Percentiles rank a stretch among this genome's conserved stretches.
Evolutionary conservation across 1,140 invertebrate genomes (phyloP).

Genomic region (Laupala kohalensis): DNA sequence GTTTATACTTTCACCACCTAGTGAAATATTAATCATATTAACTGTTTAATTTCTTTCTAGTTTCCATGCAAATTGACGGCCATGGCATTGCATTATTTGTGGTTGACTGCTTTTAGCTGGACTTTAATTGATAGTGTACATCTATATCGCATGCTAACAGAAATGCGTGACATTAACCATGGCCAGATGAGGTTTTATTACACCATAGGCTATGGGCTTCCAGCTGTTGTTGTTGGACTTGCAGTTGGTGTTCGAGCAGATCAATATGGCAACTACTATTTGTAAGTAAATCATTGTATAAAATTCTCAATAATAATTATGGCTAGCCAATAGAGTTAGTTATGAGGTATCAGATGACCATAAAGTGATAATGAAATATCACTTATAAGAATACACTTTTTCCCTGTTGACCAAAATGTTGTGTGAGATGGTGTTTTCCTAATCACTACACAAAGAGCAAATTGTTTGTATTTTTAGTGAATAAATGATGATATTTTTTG

Average conservation of each 20-base stretch:
- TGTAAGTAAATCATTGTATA: conserved; percentile 49
- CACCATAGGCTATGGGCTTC: conserved; percentile 87
- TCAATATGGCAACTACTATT: conserved; percentile 85
- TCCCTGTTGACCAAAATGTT: no score
- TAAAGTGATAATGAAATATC: background rate
- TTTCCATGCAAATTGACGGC: conserved; percentile 81
- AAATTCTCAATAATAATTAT: no score
- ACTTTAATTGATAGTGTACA: conserved; percentile 83
- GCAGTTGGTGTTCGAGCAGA: conserved; percentile 87
- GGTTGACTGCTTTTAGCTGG: conserved; percentile 54
- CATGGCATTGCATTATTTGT: conserved; percentile 85
- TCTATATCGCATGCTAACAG: conserved; percentile 85
- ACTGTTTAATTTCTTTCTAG: conserved; percentile 24
- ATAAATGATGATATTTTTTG: no score
- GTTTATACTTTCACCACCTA: no score
- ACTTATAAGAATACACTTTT: background rate
- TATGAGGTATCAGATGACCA: no score
- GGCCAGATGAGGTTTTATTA: conserved; percentile 90
- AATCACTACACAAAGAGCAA: no score
- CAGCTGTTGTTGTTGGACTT: conserved; percentile 79
- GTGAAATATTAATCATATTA: no score
- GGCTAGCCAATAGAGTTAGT: no score
- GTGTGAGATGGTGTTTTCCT: no score
- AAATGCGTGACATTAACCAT: conserved; percentile 91
- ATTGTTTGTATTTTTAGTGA: no score